Evolutionary conservation across 2,888 invertebrate species (phyloP).

Genomic region (Athalia circularis): DNA sequence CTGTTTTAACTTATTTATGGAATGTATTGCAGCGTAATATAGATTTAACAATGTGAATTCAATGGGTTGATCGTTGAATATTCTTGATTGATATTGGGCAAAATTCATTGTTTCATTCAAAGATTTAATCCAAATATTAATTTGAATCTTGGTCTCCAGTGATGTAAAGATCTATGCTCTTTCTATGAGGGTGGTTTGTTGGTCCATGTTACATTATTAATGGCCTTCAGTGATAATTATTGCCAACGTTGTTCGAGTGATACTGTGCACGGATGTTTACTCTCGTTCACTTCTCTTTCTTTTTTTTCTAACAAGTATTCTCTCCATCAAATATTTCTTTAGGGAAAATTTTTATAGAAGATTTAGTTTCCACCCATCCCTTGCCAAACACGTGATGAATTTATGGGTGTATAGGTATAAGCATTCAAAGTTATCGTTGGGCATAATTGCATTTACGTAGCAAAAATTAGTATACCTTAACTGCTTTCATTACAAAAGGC

Average conservation of each 20-base stretch:
- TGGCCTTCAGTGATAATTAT: background rate
- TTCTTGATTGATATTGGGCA: no score
- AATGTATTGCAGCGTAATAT: background rate
- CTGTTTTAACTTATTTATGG: background rate
- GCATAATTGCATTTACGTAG: conserved; percentile 57
- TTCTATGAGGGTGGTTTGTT: background rate
- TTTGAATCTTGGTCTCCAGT: background rate
- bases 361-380: conserved; percentile 42
- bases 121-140: background rate
- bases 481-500: conserved; percentile 71
- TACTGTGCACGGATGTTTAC: background rate
- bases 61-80: no score
- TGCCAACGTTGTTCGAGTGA: background rate
- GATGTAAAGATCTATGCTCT: background rate
- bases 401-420: conserved; percentile 33
- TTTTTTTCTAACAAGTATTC: conserved; percentile 9
- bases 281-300: background rate
- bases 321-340: background rate
- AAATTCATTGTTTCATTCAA: conserved; percentile 5
- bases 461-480: conserved; percentile 68
- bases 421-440: conserved; percentile 50
- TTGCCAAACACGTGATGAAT: conserved; percentile 41
- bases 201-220: background rate
- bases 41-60: no score
- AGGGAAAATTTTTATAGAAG: background rate